phyloP scores from a whole-genome alignment of 2,113 vertebrate species.

The Microtus oregoni region DNA sequence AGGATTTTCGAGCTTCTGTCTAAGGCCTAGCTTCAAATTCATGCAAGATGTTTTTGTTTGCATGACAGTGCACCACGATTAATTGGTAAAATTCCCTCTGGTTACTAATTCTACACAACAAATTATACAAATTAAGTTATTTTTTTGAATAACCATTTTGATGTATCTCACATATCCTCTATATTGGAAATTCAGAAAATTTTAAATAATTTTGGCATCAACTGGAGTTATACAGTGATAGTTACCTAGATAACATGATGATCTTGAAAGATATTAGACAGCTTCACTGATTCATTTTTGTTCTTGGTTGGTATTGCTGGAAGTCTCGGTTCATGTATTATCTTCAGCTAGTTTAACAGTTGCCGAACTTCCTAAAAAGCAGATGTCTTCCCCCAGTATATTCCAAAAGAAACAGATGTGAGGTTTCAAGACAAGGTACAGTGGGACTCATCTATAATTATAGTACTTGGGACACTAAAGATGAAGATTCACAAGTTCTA shows the following conservation, averaged over 20 bases:
- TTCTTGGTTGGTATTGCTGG: not conserved
- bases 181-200: slow-evolving; percentile 2
- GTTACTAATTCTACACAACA: not conserved
- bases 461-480: not conserved
- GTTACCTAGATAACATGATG: not conserved
- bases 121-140: not conserved
- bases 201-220: not conserved
- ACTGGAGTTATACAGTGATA: not conserved
- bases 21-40: not conserved
- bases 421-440: not conserved
- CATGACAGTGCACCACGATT: not conserved
- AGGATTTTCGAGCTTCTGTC: not conserved
- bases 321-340: not conserved
- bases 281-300: not conserved
- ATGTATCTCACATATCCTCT: not conserved
- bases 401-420: not conserved
- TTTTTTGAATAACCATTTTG: not conserved
- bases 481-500: not conserved
- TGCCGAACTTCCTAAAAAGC: not conserved
- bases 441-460: not conserved
- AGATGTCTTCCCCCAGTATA: not conserved
- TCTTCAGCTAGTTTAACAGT: not conserved
- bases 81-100: not conserved
- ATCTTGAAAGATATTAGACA: not conserved
- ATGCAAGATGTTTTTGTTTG: not conserved